Evolutionary conservation across 2,797 vertebrate genomes (phyloP).

Genomic region (Sternotherus odoratus): DNA sequence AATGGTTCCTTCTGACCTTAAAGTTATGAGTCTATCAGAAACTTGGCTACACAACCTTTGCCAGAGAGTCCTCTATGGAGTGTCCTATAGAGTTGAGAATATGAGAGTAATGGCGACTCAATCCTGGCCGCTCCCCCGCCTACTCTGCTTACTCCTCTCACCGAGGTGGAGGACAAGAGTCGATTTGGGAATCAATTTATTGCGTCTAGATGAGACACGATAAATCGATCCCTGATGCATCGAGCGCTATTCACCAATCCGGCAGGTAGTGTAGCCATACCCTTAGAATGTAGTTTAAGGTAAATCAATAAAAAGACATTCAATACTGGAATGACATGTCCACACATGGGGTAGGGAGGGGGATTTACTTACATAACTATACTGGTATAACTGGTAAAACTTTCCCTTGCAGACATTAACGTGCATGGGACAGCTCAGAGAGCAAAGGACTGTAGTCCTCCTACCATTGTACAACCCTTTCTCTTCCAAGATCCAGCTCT

Average conservation of each 20-base stretch:
- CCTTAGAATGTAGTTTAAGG: not conserved
- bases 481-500: not conserved
- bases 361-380: not conserved
- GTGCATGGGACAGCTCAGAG: not conserved
- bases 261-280: too few species aligned
- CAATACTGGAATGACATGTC: fast-evolving
- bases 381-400: not conserved
- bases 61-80: not conserved
- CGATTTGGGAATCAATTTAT: too few species aligned
- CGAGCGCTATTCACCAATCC: too few species aligned
- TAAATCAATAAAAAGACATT: not conserved
- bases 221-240: too few species aligned
- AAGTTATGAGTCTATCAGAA: not conserved
- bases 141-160: too few species aligned
- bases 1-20: too few species aligned
- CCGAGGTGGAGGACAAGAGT: too few species aligned
- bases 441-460: not conserved
- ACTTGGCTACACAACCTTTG: not conserved
- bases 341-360: not conserved
- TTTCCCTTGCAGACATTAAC: not conserved
- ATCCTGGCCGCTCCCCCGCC: too few species aligned
- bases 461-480: not conserved
- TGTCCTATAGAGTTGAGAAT: too few species aligned
- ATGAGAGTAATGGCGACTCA: too few species aligned
- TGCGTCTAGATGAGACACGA: too few species aligned